Base-by-base conservation (phyloP, 2,113 vertebrate species). In the Mandrillus leucophaeus region DNA sequence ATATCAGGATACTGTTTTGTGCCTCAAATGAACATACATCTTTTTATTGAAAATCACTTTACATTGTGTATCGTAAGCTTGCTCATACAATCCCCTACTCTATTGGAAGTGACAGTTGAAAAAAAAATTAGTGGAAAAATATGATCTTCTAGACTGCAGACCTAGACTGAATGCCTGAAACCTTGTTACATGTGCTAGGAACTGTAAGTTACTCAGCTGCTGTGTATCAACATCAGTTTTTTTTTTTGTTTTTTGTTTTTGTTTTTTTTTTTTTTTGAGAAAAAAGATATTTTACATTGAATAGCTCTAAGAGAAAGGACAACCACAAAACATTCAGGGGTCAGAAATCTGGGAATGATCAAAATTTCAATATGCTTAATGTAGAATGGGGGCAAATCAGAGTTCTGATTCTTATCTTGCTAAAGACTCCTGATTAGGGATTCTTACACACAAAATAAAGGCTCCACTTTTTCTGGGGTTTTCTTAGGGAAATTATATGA, bases 151-250 rank as follows among this genome's bases (percentile, higher is more conserved):
- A 90, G 94, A 96, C 23, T 72, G 40, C 5, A 94, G 35, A 90
- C 35, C 30, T 94, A 45, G 35, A 80, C 55, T 78, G 50, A 93
- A 55, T 90, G n/a, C 17, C 61, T 88, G 86, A 95, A 50, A 97
- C 1, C 8, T 10, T 84, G 48, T 88, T 93, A 61, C 64, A 90
- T 95, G n/a, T 22, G 22, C 14, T 45, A 66, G 57, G 55, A 40
- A 96, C 84, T 93, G 4, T 38, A 75, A 64, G 10, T 95, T 97
- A 96, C 78, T 87, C 72, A n/a, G 68, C 18, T 95, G 13, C 75
- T 98, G 79, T 68, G 98, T 98, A 97, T 94, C 32, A 97, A 32
- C 59, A 78, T 79, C 18, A 76, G 23, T 57, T 88, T 59, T 70
- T 70, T 68, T 52, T 88, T 55, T 96, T 96, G 40, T 40, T 40